Percentiles rank a stretch among this genome's conserved stretches.
phyloP scores from a whole-genome alignment of 2,888 invertebrate species.

The Dascillus cervinus region DNA sequence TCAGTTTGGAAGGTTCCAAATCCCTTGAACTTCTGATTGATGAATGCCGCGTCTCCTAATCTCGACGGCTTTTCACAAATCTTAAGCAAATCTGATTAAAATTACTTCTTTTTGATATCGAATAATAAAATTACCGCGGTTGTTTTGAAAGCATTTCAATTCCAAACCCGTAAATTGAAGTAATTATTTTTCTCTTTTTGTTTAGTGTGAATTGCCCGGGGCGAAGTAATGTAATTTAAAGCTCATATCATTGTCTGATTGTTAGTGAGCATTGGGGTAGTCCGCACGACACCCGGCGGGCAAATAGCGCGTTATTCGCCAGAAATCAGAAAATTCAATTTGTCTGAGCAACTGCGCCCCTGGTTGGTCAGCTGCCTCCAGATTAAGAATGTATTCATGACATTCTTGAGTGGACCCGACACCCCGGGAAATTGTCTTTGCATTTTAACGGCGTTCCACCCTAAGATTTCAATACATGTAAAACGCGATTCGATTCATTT shows the following conservation, averaged over 20 bases:
- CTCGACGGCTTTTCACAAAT: slow-evolving; percentile 8
- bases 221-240: slow-evolving; percentile 15
- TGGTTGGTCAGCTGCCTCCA: slow-evolving; percentile 20
- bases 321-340: slow-evolving; percentile 29
- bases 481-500: no score
- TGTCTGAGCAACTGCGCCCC: slow-evolving; percentile 21
- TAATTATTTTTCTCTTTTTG: slow-evolving; percentile 12
- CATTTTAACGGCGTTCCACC: no score
- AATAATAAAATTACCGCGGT: no score
- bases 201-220: slow-evolving; percentile 10
- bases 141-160: no score
- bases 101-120: slow-evolving; percentile 6
- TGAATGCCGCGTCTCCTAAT: slow-evolving; percentile 11
- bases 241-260: slow-evolving; percentile 15
- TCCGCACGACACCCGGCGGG: slow-evolving; percentile 12
- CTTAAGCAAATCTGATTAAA: slow-evolving; percentile 9
- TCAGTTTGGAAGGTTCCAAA: slow-evolving; percentile 11
- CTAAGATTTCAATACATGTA: no score
- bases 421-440: slow-evolving; percentile 21
- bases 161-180: no score
- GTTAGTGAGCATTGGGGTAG: slow-evolving; percentile 9
- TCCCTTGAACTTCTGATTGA: slow-evolving; percentile 13
- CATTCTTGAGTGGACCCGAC: slow-evolving; percentile 19
- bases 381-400: slow-evolving; percentile 22
- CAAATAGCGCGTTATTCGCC: slow-evolving; percentile 19